Evolutionary conservation across 2,113 vertebrate species (phyloP), one percentile per base, ranked within the genome.

Genomic region (Xiphophorus maculatus): DNA sequence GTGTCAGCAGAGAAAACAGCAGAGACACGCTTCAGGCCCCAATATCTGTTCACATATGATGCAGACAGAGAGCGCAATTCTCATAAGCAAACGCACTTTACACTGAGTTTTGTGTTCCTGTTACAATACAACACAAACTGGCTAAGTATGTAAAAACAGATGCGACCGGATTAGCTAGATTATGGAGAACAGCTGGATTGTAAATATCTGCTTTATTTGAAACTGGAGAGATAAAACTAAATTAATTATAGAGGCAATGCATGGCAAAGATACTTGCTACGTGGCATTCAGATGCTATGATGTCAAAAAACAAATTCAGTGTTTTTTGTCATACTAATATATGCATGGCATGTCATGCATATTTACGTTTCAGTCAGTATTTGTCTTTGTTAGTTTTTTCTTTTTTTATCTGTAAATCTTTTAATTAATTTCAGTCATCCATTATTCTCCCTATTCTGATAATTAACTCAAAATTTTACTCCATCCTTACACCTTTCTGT

Each of bases 21-120:
- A 84, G 65, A 93, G 94, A 94, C 88, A 83, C 85, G 86, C 91
- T 86, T 84, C 91, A 88, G 91, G 82, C 89, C 89, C 85, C 79
- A 88, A 58, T 58, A 73, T 81, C 81, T 88, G 77, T 89, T 84
- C 70, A 63, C 69, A 84, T 88, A 69, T 71, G 54, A 83, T 62
- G 62, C 75, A 77, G 44, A 77, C 66, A 42, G 37, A 81, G 66
- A 35, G 73, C 35, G 73, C 17, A 33, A 62, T 80, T 69, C 62
- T 62, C 63, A 62, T 67, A 76, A 2, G 11, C 73, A 86, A 9
- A 73, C 69, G 66, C 29, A 29, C 44, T 28, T 69, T 68, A 79
- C 65, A 71, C 27, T 69, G 40, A 85, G n/a, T 28, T 37, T 48
- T 66, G 62, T 63, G 11, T 37, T 58, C 54, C 66, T 63, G 51